Evolutionary conservation across 1,140 invertebrate species (phyloP), one percentile per base, ranked within the genome.

Genomic region (Leptinotarsa lineolata): DNA sequence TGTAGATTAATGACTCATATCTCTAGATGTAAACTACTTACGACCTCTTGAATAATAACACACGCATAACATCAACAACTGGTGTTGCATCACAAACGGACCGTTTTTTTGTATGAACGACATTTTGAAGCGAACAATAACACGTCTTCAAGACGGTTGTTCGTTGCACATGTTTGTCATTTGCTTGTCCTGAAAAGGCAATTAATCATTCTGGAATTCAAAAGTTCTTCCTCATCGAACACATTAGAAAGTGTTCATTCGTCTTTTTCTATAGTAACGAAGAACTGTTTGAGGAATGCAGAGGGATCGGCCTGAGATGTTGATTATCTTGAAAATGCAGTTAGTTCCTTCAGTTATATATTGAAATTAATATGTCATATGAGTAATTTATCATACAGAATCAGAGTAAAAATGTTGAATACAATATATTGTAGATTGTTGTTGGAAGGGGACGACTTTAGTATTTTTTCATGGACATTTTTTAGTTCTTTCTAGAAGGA

Each of bases 1-100:
- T 39, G 30, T 39, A 39, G 30, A 39, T 18, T 16, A 54, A 54
- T 54, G 15, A 54, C 48, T 18, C 48, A 54, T 18, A 54, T 54
- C 48, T 54, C 48, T 18, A 54, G n/a, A 54, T 54, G 48, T 54
- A 54, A 54, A 54, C n/a, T 18, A 54, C 48, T 54, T 54, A 54
- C 48, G n/a, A 54, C 48, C 30, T 39, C 30, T 39, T 39, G 30
- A 54, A 54, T 54, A 54, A 54, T 54, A 54, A 54, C n/a, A 54
- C 48, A 54, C 48, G 6, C 48, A 54, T 54, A 15, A 18, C 48
- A 39, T 39, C 30, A 16, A 54, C 48, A 54, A 54, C 15, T 54
- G n/a, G n/a, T 18, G 48, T 54, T 54, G 48, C 48, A 54, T 54
- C 48, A 54, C 48, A 54, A 54, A 54, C n/a, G n/a, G n/a, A n/a